Conservation (phyloP, 2,113 vertebrate species). For the Anguilla rostrata region DNA sequence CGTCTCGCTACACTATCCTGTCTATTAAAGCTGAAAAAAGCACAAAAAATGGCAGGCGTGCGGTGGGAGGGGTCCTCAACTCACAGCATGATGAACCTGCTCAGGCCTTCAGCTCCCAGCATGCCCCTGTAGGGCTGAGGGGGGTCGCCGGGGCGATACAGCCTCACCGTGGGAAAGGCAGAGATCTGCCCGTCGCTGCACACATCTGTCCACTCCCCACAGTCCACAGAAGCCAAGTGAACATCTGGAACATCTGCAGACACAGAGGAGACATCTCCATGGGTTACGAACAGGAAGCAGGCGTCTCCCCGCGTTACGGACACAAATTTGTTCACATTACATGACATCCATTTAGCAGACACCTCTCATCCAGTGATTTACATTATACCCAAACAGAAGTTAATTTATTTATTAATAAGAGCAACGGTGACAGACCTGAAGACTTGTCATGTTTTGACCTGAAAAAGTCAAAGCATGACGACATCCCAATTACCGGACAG, state of each 20-base stretch:
- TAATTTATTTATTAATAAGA: too few species aligned
- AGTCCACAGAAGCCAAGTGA: constrained; percentile 76
- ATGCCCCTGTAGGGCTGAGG: constrained; percentile 75
- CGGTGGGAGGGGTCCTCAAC: constrained; percentile 35
- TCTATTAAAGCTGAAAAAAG: too few species aligned
- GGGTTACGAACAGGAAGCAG: not conserved
- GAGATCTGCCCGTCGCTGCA: constrained; percentile 78
- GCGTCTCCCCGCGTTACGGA: not conserved
- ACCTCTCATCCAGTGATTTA: too few species aligned
- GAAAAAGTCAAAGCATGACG: too few species aligned
- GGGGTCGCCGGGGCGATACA: constrained; percentile 63
- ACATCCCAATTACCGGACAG: too few species aligned
- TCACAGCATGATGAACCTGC: constrained; percentile 85
- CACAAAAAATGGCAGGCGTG: not conserved
- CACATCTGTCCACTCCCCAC: constrained; percentile 84
- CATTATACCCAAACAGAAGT: too few species aligned
- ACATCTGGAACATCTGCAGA: constrained; percentile 55
- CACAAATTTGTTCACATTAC: not conserved
- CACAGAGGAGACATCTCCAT: constrained; percentile 26
- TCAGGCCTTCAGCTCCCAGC: constrained; percentile 77
- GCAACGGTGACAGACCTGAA: too few species aligned
- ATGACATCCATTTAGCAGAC: not conserved
- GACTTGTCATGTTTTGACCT: too few species aligned
- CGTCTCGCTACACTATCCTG: too few species aligned
- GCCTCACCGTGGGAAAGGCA: constrained; percentile 75